A percentile compares a stretch with the other conserved stretches of the same genome.
Conservation (phyloP, 2,113 vertebrate genomes). For the Dermatemys mawii region DNA sequence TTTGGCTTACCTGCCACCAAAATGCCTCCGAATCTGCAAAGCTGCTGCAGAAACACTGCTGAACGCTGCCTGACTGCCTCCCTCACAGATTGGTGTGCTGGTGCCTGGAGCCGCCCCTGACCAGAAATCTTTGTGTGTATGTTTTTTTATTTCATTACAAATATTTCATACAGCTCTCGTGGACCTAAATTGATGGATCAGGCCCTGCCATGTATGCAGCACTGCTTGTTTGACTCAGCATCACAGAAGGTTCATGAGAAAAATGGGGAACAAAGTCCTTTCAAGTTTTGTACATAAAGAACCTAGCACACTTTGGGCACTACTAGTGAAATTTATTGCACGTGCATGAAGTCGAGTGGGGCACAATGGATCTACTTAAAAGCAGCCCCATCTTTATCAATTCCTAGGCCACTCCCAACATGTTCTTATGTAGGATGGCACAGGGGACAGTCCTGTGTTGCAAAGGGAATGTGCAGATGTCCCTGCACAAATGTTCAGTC, state of each 20-base stretch:
- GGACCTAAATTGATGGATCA: not conserved
- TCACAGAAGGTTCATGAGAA: not conserved
- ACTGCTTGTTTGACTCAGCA: not conserved
- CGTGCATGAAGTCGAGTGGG: not conserved
- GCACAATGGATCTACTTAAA: not conserved
- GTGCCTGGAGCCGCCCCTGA: too few relatives aligned
- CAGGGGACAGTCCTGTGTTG: not conserved
- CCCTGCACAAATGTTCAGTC: rapidly evolving
- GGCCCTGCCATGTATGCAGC: not conserved
- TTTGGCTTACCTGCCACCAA: too few relatives aligned
- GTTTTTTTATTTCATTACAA: not conserved
- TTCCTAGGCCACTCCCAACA: not conserved
- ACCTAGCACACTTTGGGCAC: not conserved
- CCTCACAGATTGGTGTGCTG: too few relatives aligned
- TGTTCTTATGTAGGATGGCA: rapidly evolving
- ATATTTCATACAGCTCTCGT: not conserved
- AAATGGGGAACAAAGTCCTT: not conserved
- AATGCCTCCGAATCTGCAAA: too few relatives aligned
- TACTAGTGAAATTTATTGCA: not conserved
- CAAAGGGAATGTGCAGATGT: not conserved
- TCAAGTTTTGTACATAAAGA: not conserved
- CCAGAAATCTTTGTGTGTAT: not conserved
- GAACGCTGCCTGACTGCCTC: too few relatives aligned
- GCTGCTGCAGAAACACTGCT: too few relatives aligned
- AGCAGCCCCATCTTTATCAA: rapidly evolving